Conservation (phyloP, 2,888 invertebrate species). For the Drosophila emarginata region DNA sequence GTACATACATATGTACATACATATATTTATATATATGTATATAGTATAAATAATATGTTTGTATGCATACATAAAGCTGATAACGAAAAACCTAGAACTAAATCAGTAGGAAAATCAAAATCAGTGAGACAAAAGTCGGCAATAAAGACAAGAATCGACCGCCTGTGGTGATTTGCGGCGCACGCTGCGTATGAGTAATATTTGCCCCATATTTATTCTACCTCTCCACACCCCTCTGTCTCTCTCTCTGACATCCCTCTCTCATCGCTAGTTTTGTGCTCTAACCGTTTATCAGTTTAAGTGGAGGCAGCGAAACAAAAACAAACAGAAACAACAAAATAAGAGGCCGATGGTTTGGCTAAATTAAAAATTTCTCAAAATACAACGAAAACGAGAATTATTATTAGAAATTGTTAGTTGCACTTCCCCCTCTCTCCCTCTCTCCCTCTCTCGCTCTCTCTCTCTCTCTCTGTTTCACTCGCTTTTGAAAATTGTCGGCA, state of each 20-base stretch:
- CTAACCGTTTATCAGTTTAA: slow-evolving; percentile 34
- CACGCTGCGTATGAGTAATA: slow-evolving; percentile 62
- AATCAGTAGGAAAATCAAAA: slow-evolving; percentile 2
- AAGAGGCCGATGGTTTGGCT: slow-evolving; percentile 41
- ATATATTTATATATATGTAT: neutral
- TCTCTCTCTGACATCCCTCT: neutral
- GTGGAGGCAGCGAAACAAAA: slow-evolving; percentile 19
- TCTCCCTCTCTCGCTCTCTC: neutral
- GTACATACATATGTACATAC: neutral
- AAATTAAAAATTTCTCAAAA: slow-evolving; percentile 52
- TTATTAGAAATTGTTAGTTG: slow-evolving; percentile 54
- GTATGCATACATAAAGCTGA: no score
- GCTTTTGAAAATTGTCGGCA: slow-evolving; percentile 48
- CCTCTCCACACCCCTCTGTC: neutral
- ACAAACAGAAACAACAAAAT: slow-evolving; percentile 21
- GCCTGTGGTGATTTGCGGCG: slow-evolving; percentile 12
- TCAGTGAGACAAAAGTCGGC: slow-evolving; percentile 2
- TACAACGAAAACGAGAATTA: slow-evolving; percentile 37
- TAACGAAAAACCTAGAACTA: neutral
- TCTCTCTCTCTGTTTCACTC: neutral
- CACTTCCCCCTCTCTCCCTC: neutral
- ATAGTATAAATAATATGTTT: neutral
- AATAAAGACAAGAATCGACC: slow-evolving; percentile 10
- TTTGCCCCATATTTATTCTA: slow-evolving; percentile 18
- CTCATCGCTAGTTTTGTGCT: neutral